These are phyloP conservation scores for Peromyscus californicus DNA, from an alignment of 2,113 vertebrate genomes.

Conservation along the genomic window DNA sequence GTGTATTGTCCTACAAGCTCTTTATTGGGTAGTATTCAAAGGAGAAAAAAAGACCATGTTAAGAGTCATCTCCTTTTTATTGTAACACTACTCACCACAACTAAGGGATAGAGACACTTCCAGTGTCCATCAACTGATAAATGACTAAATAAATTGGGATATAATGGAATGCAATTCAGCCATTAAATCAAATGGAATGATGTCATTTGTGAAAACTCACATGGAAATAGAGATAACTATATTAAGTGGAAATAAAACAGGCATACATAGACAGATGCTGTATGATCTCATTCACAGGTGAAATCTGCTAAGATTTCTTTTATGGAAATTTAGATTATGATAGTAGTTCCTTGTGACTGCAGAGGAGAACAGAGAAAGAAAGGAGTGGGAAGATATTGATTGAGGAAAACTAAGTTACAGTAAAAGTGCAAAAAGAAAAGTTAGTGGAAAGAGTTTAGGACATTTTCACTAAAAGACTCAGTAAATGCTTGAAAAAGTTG, in stretches of 20 bases:
- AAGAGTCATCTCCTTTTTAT: not conserved
- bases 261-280: not conserved
- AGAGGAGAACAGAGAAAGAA: not conserved
- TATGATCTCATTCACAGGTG: not conserved
- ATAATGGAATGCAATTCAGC: not conserved
- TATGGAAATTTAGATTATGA: not conserved
- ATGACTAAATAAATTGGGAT: not conserved
- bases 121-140: not conserved
- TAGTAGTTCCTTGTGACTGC: not conserved
- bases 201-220: not conserved
- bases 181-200: not conserved
- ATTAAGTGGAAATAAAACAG: not conserved
- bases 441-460: not conserved
- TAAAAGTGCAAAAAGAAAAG: not conserved
- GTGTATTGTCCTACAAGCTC: not conserved
- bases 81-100: not conserved
- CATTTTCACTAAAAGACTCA: no score
- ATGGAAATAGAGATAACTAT: not conserved
- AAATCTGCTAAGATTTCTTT: not conserved
- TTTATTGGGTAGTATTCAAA: not conserved
- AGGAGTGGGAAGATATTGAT: not conserved
- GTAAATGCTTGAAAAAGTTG: no score
- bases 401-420: not conserved
- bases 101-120: not conserved
- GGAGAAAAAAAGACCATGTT: not conserved